Evolutionary conservation across 2,888 invertebrate species (phyloP).

Genomic region (Oegoconia quadripuncta): DNA sequence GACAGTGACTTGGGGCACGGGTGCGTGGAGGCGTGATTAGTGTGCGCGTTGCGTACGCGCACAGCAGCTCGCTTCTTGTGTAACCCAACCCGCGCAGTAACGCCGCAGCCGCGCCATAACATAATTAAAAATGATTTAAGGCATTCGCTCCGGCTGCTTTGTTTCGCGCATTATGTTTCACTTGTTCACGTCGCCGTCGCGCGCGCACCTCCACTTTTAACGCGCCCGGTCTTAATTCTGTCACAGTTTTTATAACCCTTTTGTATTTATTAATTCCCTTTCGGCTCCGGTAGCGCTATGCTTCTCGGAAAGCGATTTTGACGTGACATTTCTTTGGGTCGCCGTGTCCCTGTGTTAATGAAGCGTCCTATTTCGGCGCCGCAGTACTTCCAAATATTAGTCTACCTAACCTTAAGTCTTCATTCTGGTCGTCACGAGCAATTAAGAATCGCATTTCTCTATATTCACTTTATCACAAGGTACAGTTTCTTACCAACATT

Average conservation of each 20-base stretch:
- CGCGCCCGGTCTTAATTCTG: constrained; percentile 76
- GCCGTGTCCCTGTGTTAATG: constrained; percentile 69
- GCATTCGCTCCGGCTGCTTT: constrained; percentile 79
- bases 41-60: constrained; percentile 24
- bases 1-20: constrained; percentile 41
- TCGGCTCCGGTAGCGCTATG: constrained; percentile 75
- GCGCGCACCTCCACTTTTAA: constrained; percentile 65
- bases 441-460: too few species aligned
- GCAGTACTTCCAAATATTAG: constrained; percentile 45
- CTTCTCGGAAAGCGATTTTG: constrained; percentile 73
- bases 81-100: constrained; percentile 57
- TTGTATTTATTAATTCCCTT: constrained; percentile 76
- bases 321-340: constrained; percentile 72
- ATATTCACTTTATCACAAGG: too few species aligned
- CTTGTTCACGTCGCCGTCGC: constrained; percentile 72
- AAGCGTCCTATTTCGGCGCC: constrained; percentile 73
- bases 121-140: constrained; percentile 80
- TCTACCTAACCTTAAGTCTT: constrained; percentile 51
- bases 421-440: background rate
- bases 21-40: constrained; percentile 15
- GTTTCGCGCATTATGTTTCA: constrained; percentile 79
- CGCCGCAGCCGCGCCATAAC: constrained; percentile 68
- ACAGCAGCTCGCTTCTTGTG: constrained; percentile 38
- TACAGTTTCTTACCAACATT: too few species aligned
- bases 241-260: constrained; percentile 77